Percentiles rank a stretch among this genome's conserved stretches.
Conservation (phyloP, 2,888 invertebrate genomes). For the Tortrix viridana region DNA sequence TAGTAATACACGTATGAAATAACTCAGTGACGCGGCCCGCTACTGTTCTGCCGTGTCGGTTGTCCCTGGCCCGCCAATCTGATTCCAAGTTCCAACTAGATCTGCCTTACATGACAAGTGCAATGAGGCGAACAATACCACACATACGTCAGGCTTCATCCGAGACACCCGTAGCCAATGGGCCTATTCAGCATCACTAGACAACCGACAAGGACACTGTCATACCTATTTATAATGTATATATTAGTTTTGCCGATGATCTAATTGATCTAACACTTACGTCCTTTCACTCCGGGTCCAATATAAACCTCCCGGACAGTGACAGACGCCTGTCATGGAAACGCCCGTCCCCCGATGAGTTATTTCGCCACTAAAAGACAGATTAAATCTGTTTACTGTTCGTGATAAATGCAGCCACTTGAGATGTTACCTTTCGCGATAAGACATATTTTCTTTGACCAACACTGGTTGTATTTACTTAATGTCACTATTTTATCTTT, state of each 20-base stretch:
- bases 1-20: conserved; percentile 11
- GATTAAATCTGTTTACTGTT: conserved; percentile 28
- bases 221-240: conserved; percentile 7
- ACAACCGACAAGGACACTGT: conserved; percentile 2
- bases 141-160: conserved; percentile 37
- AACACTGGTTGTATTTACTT: conserved; percentile 17
- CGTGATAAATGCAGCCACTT: conserved; percentile 24
- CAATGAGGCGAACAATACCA: conserved; percentile 40
- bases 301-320: background rate
- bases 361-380: conserved; percentile 18
- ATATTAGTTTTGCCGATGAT: too few species aligned
- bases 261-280: too few species aligned
- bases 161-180: conserved; percentile 40
- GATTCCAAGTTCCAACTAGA: conserved; percentile 28
- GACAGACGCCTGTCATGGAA: conserved; percentile 7
- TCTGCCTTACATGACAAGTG: conserved; percentile 40
- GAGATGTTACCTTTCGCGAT: conserved; percentile 21
- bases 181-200: conserved; percentile 37
- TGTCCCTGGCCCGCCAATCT: conserved; percentile 49
- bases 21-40: conserved; percentile 25
- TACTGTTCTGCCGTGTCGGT: conserved; percentile 37
- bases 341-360: background rate
- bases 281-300: too few species aligned
- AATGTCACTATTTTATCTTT: conserved; percentile 7
- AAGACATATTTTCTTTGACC: conserved; percentile 26